Evolutionary conservation across 2,797 vertebrate species (phyloP).

Genomic region (Rhinophrynus dorsalis): DNA sequence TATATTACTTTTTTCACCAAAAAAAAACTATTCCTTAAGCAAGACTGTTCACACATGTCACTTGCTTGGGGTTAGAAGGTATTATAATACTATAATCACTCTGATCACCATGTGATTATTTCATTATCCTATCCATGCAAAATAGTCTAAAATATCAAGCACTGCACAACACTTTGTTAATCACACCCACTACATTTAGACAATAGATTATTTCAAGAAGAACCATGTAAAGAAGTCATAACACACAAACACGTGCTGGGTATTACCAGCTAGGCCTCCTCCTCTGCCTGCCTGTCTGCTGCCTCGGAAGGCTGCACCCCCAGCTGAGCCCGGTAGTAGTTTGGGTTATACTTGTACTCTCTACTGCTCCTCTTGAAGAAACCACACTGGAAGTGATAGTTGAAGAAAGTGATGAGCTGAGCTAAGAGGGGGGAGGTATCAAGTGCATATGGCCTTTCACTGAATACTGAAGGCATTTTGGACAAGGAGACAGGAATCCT

Average conservation of each 20-base stretch:
- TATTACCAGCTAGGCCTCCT: slow-evolving; percentile 71
- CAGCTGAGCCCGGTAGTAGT: slow-evolving; percentile 83
- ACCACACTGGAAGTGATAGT: slow-evolving; percentile 76
- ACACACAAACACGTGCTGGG: slow-evolving; percentile 32
- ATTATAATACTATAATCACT: too few species aligned
- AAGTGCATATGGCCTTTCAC: neutral
- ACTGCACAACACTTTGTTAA: too few species aligned
- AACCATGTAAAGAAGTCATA: neutral
- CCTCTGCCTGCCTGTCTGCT: slow-evolving; percentile 78
- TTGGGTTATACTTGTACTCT: slow-evolving; percentile 76
- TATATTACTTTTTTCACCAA: too few species aligned
- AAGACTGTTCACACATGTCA: too few species aligned
- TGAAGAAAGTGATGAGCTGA: neutral
- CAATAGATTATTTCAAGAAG: too few species aligned
- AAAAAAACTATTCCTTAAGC: too few species aligned
- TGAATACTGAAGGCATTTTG: neutral
- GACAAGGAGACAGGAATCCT: too few species aligned
- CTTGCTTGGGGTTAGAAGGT: too few species aligned
- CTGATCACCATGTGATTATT: too few species aligned
- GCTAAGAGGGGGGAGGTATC: neutral
- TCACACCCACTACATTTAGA: too few species aligned
- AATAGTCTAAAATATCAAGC: too few species aligned
- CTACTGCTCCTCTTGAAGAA: slow-evolving; percentile 85
- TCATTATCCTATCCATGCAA: too few species aligned
- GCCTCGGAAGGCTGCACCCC: slow-evolving; percentile 85